phyloP scores from a whole-genome alignment of 2,888 invertebrate species.

The Diarsia brunnea region DNA sequence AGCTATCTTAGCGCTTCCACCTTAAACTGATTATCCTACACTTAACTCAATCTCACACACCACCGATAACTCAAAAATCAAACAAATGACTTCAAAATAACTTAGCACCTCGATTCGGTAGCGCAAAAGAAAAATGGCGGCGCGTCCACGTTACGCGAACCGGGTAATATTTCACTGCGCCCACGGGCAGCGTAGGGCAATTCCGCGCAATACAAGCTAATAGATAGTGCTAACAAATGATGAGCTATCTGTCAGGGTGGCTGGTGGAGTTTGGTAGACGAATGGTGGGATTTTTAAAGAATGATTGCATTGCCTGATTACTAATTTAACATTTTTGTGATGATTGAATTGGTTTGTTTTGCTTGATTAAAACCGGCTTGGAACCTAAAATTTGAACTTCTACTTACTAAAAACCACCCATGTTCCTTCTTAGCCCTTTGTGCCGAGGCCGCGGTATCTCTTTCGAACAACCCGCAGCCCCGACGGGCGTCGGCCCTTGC shows the following conservation, averaged over 20 bases:
- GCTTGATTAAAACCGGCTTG: not conserved
- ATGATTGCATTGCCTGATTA: not conserved
- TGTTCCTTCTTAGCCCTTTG: too few relatives aligned
- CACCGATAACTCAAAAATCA: conserved; percentile 49
- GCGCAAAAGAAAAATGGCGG: conserved; percentile 56
- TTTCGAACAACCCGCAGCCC: too few relatives aligned
- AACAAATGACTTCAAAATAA: conserved; percentile 48
- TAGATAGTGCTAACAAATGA: conserved; percentile 72
- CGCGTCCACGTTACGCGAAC: conserved; percentile 57
- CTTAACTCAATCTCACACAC: conserved; percentile 9
- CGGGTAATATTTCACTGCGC: conserved; percentile 73
- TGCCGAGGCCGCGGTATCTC: too few relatives aligned
- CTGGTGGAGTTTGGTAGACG: conserved; percentile 49
- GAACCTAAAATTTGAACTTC: too few relatives aligned
- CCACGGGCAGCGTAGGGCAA: conserved; percentile 59
- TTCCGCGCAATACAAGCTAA: conserved; percentile 59
- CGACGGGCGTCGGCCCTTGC: too few relatives aligned
- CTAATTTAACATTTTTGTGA: not conserved
- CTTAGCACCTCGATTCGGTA: conserved; percentile 57
- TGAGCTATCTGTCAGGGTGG: conserved; percentile 71
- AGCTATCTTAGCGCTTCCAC: too few relatives aligned
- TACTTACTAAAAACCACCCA: too few relatives aligned
- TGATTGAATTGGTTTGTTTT: not conserved
- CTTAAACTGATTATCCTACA: not conserved
- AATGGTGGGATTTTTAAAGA: not conserved